Evolutionary conservation across 2,888 invertebrate species (phyloP), one percentile per base, ranked within the genome.

Genomic region (Ophion obscuratus): DNA sequence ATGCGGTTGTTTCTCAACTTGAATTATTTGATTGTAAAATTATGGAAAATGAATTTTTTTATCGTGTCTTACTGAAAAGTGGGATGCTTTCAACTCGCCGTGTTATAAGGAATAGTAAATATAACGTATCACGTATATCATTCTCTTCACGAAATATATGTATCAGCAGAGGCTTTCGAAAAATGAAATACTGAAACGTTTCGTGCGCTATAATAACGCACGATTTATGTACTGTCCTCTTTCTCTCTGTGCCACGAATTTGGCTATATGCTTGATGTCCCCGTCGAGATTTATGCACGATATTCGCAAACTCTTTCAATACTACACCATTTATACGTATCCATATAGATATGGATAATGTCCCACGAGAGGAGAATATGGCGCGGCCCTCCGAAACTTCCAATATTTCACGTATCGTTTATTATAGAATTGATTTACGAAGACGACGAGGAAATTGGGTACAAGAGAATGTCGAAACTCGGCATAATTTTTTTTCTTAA

Each of bases 121-220:
- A 77, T 71, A 75, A 71, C 67, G 62, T 64, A 70, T 83, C 67
- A 70, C 62, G 68, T 67, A 47, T 75, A 78, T 81, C 62, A 67
- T 74, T 81, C 66, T 64, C 2, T 44, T 27, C 17, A 64, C 53
- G 57, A 40, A 24, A 40, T 14, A 47, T 71, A 57, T 64, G 17
- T 11, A 64, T 47, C 66, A 66, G 71, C 85, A 83, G 82, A 80
- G 81, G 81, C 77, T 81, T 81, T 80, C 83, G 83, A 83, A 83
- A 86, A 85, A 85, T 85, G 85, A 85, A 83, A 85, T 85, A 83
- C 86, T 77, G 83, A 74, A 86, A 79, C 83, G 81, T 74, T 83
- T 86, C 81, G 83, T 74, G 73, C 36, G 68, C 76, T 83, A 86
- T 85, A 85, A 85, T 85, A 86, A 83, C 83, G 73, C 67, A 53